Percentiles rank a stretch among this genome's conserved stretches.
phyloP scores from a whole-genome alignment of 1,140 invertebrate species.

The Eubasilissa regina region DNA sequence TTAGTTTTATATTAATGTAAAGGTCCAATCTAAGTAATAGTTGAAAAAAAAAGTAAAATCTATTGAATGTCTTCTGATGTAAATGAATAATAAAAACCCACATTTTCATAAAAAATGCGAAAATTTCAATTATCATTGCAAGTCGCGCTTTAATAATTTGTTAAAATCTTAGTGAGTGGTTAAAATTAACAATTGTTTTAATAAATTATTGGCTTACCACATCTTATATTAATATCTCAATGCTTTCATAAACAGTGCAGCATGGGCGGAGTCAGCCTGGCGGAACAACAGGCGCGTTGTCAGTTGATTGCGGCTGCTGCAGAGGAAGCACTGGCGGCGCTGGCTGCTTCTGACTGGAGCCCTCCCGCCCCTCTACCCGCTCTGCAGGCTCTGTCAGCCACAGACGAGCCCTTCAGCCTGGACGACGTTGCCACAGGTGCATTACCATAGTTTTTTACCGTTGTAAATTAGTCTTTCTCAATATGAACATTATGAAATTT shows the following conservation, averaged over 20 bases:
- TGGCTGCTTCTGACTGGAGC: constrained; percentile 49
- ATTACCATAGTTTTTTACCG: not conserved
- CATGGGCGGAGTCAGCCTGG: constrained; percentile 40
- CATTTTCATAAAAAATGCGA: too few relatives aligned
- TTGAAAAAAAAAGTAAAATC: too few relatives aligned
- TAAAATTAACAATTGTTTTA: too few relatives aligned
- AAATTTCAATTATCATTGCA: too few relatives aligned
- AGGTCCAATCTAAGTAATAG: too few relatives aligned
- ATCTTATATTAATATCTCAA: too few relatives aligned
- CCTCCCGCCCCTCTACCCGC: constrained; percentile 30
- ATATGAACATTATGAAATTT: not conserved
- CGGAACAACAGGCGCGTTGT: constrained; percentile 64
- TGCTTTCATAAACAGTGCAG: constrained; percentile 19
- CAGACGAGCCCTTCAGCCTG: constrained; percentile 51
- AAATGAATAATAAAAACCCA: too few relatives aligned
- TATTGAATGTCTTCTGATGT: too few relatives aligned
- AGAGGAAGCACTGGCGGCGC: constrained; percentile 64
- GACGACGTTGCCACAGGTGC: constrained; percentile 55
- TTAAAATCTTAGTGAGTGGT: too few relatives aligned
- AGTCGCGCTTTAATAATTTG: too few relatives aligned
- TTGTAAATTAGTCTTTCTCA: not conserved
- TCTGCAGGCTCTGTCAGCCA: constrained; percentile 25
- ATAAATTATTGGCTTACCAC: too few relatives aligned
- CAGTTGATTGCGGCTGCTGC: constrained; percentile 65
- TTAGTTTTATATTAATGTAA: too few relatives aligned